Evolutionary conservation across 2,113 vertebrate genomes (phyloP).

Genomic region (Gobiocypris rarus): DNA sequence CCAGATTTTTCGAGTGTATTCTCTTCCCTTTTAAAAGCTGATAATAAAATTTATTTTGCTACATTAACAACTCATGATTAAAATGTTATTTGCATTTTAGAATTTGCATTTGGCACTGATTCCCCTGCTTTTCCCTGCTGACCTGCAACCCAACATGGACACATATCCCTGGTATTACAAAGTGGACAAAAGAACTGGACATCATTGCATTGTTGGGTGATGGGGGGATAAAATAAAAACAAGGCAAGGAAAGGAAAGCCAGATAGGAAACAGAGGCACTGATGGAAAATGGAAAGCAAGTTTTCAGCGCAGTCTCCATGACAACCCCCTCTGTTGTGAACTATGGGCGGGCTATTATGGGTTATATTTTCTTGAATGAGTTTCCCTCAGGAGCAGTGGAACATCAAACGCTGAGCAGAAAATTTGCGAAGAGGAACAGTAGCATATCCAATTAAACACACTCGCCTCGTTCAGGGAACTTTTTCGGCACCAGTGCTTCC

Average conservation of each 20-base stretch:
- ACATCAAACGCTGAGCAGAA: conserved; percentile 66
- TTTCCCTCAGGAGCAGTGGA: conserved; percentile 76
- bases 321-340: conserved; percentile 74
- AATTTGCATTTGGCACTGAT: background rate
- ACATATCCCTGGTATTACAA: background rate
- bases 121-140: background rate
- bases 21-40: background rate
- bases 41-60: background rate
- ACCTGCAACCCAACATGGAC: background rate
- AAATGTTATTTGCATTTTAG: background rate
- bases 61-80: background rate
- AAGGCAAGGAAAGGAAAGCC: background rate
- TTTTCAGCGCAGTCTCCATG: conserved; percentile 78
- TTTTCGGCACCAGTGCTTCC: conserved; percentile 16
- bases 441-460: conserved; percentile 75
- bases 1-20: background rate
- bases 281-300: conserved; percentile 34
- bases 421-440: conserved; percentile 37
- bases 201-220: background rate
- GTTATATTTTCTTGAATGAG: conserved; percentile 79
- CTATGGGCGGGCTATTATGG: conserved; percentile 73
- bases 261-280: conserved; percentile 35
- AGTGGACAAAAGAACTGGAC: conserved; percentile 16
- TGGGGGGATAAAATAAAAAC: background rate
- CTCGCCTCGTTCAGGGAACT: background rate